Conservation (phyloP, 2,113 vertebrate genomes). For the Oncorhynchus keta region DNA sequence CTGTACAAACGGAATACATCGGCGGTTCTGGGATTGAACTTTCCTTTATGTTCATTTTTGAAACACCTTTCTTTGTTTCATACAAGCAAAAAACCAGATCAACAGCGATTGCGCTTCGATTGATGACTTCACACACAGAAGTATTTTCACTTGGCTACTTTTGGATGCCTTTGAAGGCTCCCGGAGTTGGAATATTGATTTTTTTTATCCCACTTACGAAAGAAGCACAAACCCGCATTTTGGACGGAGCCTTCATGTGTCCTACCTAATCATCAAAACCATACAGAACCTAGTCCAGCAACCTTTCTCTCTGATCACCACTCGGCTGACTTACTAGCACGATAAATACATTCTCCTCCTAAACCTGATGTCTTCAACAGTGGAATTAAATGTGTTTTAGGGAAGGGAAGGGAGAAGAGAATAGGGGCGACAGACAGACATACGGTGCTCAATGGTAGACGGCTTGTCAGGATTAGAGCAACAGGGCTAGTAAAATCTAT, state of each 20-base stretch:
- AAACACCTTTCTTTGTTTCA: background rate
- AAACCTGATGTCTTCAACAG: slow-evolving; percentile 25
- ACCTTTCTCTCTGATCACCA: slow-evolving; percentile 13
- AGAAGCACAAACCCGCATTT: slow-evolving; percentile 45
- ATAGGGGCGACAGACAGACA: slow-evolving; percentile 10
- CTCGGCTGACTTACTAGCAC: slow-evolving; percentile 13
- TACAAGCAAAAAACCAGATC: slow-evolving; percentile 21
- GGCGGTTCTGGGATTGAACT: background rate
- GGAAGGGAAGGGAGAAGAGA: background rate
- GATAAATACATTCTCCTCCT: slow-evolving; percentile 15
- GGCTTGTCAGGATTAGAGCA: slow-evolving; percentile 77
- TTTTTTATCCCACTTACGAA: slow-evolving; percentile 58
- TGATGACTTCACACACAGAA: slow-evolving; percentile 52
- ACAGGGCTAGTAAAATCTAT: slow-evolving; percentile 72
- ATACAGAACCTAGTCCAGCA: background rate
- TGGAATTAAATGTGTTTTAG: slow-evolving; percentile 17
- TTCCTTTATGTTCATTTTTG: background rate
- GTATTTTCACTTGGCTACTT: slow-evolving; percentile 67
- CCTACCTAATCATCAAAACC: slow-evolving; percentile 16
- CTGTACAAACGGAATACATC: background rate
- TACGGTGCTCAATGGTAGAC: slow-evolving; percentile 57
- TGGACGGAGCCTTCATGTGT: background rate
- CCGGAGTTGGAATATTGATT: slow-evolving; percentile 70
- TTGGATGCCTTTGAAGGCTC: slow-evolving; percentile 67
- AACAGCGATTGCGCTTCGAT: slow-evolving; percentile 41